Base-by-base conservation (phyloP, 2,888 invertebrate genomes). In the Muschampia staudingeri region DNA sequence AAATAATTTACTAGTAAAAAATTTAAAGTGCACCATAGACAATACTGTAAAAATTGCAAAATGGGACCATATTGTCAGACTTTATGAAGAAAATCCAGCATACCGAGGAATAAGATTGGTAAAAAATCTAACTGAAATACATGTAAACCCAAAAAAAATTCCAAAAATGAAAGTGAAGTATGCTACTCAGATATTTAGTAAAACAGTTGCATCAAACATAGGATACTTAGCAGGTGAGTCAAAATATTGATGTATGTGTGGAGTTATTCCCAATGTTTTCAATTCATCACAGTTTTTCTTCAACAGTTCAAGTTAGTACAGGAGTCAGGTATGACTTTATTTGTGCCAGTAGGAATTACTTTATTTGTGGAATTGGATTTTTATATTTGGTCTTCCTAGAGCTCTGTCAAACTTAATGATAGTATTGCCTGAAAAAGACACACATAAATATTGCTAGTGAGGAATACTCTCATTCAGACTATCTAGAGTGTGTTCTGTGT, bases 1-100 rank as follows among this genome's bases (percentile, higher is more conserved):
- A 44, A 71, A 71, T 71, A 71, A 42, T 69, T 37, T 69, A 37
- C n/a, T 69, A 11, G 37, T n/a, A 40, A 69, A 69, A 40, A 2
- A 69, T 40, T 69, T 69, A 40, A 69, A 37, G 40, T 69, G 14
- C 16, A 69, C 69, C 5, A 37, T 69, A 14, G 7, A 69, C 0
- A 2, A 40, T n/a, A n/a, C n/a, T n/a, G 16, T 16, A 69, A 69
- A 40, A 69, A n/a, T 69, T 16, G 69, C 69, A 69, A 37, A 34
- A 69, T 69, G 65, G 65, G 11, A 30, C 0, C 65, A 65, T 11
- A 30, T 65, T 11, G 30, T 25, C 0, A 19, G 30, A 11, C 30
- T 30, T 30, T 65, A 30, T 65, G 0, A 65, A 12, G 25, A 65
- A 25, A 65, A 65, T 30, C 65, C 65, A 30, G 5, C 30, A 65